Conservation (phyloP, 2,113 vertebrate species). For the Brachirus orientalis region DNA sequence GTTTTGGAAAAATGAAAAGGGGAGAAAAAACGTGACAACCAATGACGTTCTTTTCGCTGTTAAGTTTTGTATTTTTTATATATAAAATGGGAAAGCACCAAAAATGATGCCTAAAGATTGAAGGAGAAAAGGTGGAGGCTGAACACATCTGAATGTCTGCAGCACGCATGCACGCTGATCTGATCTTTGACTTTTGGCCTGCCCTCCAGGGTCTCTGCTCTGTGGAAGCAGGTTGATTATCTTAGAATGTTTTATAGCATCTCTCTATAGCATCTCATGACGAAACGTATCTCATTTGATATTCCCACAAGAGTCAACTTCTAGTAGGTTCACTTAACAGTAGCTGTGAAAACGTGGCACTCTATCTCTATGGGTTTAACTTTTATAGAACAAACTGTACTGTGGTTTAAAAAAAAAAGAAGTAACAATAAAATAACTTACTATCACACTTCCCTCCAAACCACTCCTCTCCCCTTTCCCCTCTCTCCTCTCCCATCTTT, state of each 20-base stretch:
- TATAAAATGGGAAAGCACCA: conserved; percentile 82
- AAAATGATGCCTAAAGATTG: conserved; percentile 77
- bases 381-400: conserved; percentile 82
- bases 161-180: conserved; percentile 82
- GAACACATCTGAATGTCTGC: conserved; percentile 80
- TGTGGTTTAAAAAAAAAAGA: conserved; percentile 71
- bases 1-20: conserved; percentile 57
- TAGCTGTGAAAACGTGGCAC: conserved; percentile 82
- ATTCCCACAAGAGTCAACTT: conserved; percentile 73
- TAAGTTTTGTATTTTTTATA: conserved; percentile 85
- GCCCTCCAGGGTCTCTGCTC: conserved; percentile 51
- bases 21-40: conserved; percentile 53
- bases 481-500: conserved; percentile 36
- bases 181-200: conserved; percentile 70
- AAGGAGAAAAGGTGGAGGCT: conserved; percentile 57
- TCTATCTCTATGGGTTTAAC: conserved; percentile 77
- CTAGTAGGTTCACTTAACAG: conserved; percentile 77
- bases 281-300: conserved; percentile 72
- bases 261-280: conserved; percentile 79
- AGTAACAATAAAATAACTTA: conserved; percentile 69
- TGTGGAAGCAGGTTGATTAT: conserved; percentile 66
- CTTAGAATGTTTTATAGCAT: conserved; percentile 82
- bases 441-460: conserved; percentile 57
- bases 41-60: conserved; percentile 77
- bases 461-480: conserved; percentile 22